Evolutionary conservation across 1,140 invertebrate genomes (phyloP), one percentile per base, ranked within the genome.

Genomic region (Plodia interpunctella): DNA sequence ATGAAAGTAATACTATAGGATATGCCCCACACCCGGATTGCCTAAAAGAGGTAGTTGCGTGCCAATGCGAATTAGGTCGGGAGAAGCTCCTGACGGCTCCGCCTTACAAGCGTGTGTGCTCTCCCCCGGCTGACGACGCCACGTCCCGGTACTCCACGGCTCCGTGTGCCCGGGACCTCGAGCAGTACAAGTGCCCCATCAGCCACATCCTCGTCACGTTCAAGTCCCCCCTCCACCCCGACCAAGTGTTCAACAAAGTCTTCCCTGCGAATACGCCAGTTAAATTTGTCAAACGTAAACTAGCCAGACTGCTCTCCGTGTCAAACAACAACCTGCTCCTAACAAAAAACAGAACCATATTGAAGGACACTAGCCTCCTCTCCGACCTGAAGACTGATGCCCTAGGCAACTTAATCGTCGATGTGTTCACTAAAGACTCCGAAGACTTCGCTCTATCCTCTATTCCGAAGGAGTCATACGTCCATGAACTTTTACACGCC

Each of bases 11-110:
- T 56, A 76, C 70, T 11, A 62, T 81, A 66, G 70, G 73, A 25
- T 84, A 83, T 57, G 60, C 71, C 15, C 76, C 78, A 59, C 72
- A 72, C 49, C 49, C 67, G n/a, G 71, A 75, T 8, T 76, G 76
- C 65, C 11, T 72, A 30, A 83, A 69, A 56, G 78, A 59, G 54
- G 77, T 71, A 30, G 62, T 78, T 32, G 71, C 72, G 28, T 86
- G 84, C 63, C 86, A 88, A 57, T 88, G 86, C 60, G 83, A 87
- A 65, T 59, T 88, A 57, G 84, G 83, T 54, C 77, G 83, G 62
- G 83, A 89, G 53, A 89, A 87, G 64, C 57, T 89, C 25, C 68
- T 89, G 5, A 87, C 84, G 19, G 86, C 86, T 10, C 86, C 86
- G 49, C 81, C 84, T 10, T 84, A 84, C 57, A 80, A 77, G 38